A percentile compares a stretch with the other conserved stretches of the same genome.
Conservation (phyloP, 2,113 vertebrate genomes). For the Pseudorectes ferrugineus region DNA sequence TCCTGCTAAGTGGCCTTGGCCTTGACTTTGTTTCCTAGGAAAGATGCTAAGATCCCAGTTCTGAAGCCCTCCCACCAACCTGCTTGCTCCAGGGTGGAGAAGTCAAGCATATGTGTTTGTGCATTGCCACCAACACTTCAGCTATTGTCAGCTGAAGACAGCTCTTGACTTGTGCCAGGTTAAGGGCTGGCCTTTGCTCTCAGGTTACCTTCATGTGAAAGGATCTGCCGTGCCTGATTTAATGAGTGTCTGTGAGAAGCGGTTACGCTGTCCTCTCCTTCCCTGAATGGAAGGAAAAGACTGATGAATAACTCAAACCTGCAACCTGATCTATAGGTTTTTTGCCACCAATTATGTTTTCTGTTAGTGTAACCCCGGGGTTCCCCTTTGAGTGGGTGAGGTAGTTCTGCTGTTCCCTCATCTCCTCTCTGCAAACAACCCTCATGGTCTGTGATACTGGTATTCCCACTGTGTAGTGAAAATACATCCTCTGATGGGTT, state of each 20-base stretch:
- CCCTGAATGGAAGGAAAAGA: not conserved
- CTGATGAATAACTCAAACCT: not conserved
- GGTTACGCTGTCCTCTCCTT: not conserved
- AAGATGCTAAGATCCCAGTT: not conserved
- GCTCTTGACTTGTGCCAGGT: not conserved
- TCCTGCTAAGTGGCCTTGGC: not conserved
- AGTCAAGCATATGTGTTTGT: rapidly evolving
- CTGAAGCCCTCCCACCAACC: not conserved
- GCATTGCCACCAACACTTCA: not conserved
- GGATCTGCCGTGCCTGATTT: not conserved
- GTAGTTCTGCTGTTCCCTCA: not conserved
- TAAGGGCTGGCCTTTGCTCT: not conserved
- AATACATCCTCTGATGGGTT: not conserved
- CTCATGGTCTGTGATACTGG: not conserved
- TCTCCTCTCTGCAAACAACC: not conserved
- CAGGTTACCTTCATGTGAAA: not conserved
- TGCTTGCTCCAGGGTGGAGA: not conserved
- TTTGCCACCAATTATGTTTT: not conserved
- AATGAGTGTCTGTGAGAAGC: not conserved
- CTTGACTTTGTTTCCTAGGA: not conserved
- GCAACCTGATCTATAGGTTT: not conserved
- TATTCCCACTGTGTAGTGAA: not conserved
- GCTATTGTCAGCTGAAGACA: not conserved
- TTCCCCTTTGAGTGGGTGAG: not conserved
- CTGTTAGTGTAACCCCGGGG: not conserved